A percentile compares a stretch with the other conserved stretches of the same genome.
Evolutionary conservation across 2,797 vertebrate genomes (phyloP).

Genomic region (Epinephelus malabaricus): DNA sequence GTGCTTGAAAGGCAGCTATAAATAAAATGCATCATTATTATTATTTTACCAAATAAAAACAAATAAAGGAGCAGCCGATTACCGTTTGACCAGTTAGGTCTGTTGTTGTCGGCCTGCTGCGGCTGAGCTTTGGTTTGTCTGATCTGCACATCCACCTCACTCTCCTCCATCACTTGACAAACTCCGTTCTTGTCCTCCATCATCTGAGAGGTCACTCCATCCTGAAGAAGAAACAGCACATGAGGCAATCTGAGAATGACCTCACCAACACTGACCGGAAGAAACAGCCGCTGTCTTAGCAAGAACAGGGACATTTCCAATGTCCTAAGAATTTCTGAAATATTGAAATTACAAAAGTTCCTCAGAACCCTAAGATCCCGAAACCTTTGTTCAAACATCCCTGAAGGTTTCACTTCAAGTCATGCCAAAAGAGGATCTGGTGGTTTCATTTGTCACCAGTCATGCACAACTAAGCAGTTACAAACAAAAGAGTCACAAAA

Average conservation of each 20-base stretch:
- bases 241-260: not conserved
- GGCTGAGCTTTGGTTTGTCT: constrained; percentile 37
- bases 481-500: too few species aligned
- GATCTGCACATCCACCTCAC: constrained; percentile 52
- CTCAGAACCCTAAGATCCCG: not conserved
- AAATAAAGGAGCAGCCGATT: not conserved
- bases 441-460: not conserved
- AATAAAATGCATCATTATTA: too few species aligned
- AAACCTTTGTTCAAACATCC: not conserved
- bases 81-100: constrained; percentile 81
- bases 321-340: not conserved
- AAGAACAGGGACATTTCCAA: not conserved
- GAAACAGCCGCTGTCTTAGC: not conserved
- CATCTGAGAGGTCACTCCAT: constrained; percentile 22
- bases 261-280: not conserved
- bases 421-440: constrained; percentile 4
- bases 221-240: constrained; percentile 11
- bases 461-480: too few species aligned
- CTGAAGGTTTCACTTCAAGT: not conserved
- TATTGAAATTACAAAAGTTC: not conserved
- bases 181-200: constrained; percentile 64
- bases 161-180: constrained; percentile 56
- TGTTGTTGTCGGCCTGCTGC: constrained; percentile 44
- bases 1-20: too few species aligned
- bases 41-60: not conserved